Percentiles rank a stretch among this genome's conserved stretches.
phyloP scores from a whole-genome alignment of 2,113 vertebrate species.

The Elgaria multicarinata region DNA sequence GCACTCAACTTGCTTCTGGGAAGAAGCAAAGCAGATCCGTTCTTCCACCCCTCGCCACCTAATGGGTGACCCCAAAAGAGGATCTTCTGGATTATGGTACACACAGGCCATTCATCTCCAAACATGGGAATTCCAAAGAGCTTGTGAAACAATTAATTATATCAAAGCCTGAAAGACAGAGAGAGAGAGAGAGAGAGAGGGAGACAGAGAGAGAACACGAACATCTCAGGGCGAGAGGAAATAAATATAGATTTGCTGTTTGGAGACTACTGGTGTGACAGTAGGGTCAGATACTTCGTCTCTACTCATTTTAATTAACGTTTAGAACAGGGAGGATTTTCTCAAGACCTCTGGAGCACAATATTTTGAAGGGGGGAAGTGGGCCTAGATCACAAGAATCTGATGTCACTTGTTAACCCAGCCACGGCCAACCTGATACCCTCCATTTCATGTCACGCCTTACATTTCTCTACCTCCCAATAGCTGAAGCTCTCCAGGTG shows the following conservation, averaged over 20 bases:
- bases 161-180: too few relatives aligned
- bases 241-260: slow-evolving; percentile 70
- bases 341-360: slow-evolving; percentile 56
- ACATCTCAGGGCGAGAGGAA: slow-evolving; percentile 56
- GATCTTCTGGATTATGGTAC: slow-evolving; percentile 70
- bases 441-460: too few relatives aligned
- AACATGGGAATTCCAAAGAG: slow-evolving; percentile 59
- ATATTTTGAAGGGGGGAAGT: too few relatives aligned
- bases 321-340: slow-evolving; percentile 45
- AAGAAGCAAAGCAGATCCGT: slow-evolving; percentile 59
- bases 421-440: background rate
- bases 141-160: slow-evolving; percentile 71
- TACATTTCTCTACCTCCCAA: too few relatives aligned
- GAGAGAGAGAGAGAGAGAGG: slow-evolving; percentile 41
- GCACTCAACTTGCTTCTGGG: slow-evolving; percentile 64
- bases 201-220: slow-evolving; percentile 28
- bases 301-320: slow-evolving; percentile 71
- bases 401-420: background rate
- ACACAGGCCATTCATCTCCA: slow-evolving; percentile 61
- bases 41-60: slow-evolving; percentile 57
- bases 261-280: slow-evolving; percentile 77
- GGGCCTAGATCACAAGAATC: background rate
- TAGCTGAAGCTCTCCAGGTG: too few relatives aligned
- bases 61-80: slow-evolving; percentile 60
- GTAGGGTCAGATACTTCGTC: slow-evolving; percentile 67